A percentile compares a stretch with the other conserved stretches of the same genome.
Evolutionary conservation across 2,113 vertebrate genomes (phyloP).

Genomic region (Erythrolamprus reginae): DNA sequence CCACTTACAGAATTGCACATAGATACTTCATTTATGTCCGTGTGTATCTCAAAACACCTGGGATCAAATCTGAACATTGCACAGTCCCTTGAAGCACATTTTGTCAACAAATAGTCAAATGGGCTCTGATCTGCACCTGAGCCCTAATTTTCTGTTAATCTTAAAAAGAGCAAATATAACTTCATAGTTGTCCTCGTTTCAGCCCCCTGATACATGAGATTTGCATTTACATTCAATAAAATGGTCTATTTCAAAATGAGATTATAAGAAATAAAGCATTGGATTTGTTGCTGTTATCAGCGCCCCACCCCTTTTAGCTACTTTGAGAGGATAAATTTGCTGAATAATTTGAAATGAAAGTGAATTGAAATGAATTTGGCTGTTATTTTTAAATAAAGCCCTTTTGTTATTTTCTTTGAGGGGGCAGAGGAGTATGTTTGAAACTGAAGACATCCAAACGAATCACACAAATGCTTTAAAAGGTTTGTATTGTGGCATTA

Average conservation of each 20-base stretch:
- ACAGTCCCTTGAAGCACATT: not conserved
- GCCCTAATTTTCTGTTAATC: not conserved
- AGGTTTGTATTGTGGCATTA: not conserved
- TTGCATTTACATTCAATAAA: not conserved
- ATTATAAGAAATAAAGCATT: not conserved
- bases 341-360: not conserved
- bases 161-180: not conserved
- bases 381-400: not conserved
- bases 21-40: not conserved
- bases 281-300: not conserved
- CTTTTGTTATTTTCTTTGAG: not conserved
- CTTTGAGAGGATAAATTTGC: not conserved
- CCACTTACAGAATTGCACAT: not conserved
- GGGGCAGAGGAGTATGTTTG: not conserved
- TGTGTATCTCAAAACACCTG: not conserved
- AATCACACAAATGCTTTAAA: not conserved
- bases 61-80: not conserved
- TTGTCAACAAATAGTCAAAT: not conserved
- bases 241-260: not conserved
- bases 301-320: not conserved
- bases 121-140: not conserved
- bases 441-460: not conserved
- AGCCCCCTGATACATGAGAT: no score
- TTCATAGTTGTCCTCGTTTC: not conserved
- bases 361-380: not conserved